phyloP scores from a whole-genome alignment of 2,113 vertebrate species.

The Myotis yumanensis region DNA sequence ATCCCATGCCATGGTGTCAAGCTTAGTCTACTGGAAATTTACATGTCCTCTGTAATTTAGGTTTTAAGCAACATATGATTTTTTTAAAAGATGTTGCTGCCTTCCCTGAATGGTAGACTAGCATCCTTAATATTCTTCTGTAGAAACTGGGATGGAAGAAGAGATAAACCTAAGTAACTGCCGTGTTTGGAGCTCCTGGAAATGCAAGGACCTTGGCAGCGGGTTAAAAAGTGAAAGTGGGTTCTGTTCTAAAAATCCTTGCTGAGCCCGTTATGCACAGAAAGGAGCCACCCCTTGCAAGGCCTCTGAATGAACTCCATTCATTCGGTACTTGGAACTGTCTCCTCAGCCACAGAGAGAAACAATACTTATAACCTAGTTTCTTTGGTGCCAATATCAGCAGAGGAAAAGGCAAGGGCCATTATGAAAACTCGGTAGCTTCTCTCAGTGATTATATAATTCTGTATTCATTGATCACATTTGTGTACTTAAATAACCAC shows the following conservation, averaged over 20 bases:
- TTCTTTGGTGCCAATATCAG: constrained; percentile 79
- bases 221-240: constrained; percentile 73
- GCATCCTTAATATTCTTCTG: not conserved
- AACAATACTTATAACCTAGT: constrained; percentile 84
- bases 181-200: not conserved
- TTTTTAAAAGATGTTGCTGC: not conserved
- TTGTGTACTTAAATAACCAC: constrained; percentile 49
- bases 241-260: constrained; percentile 86
- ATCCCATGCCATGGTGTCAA: constrained; percentile 29
- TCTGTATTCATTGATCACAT: constrained; percentile 58
- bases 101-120: not conserved
- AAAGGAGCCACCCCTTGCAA: constrained; percentile 84
- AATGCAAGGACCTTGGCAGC: constrained; percentile 19
- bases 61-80: constrained; percentile 54
- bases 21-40: constrained; percentile 43
- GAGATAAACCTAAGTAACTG: constrained; percentile 1
- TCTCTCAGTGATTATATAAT: constrained; percentile 78
- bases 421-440: constrained; percentile 74
- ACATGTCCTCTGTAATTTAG: constrained; percentile 55
- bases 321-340: constrained; percentile 92
- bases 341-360: constrained; percentile 82
- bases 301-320: constrained; percentile 91
- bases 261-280: constrained; percentile 86
- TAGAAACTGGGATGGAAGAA: not conserved
- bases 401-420: constrained; percentile 78